These are phyloP conservation scores for Helicoverpa armigera DNA, from an alignment of 1,140 invertebrate genomes.

Conservation along the genomic window DNA sequence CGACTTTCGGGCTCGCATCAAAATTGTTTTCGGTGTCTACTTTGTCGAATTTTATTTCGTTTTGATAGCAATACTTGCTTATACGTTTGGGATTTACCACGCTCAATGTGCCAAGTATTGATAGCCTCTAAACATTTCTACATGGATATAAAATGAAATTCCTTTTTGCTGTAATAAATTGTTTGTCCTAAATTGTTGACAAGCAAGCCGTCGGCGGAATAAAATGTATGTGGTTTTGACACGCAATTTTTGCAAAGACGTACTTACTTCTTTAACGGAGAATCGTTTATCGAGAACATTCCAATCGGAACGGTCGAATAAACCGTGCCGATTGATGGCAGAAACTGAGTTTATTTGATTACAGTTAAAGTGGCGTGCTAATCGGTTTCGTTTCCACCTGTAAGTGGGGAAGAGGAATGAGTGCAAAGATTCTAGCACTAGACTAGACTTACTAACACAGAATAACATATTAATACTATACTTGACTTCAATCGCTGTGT, in stretches of 20 bases:
- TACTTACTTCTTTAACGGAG: neutral
- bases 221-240: constrained; percentile 10
- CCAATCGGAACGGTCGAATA: neutral
- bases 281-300: neutral
- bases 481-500: neutral
- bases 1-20: constrained; percentile 19
- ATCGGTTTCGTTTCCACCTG: constrained; percentile 4
- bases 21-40: neutral
- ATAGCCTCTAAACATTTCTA: neutral
- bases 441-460: constrained; percentile 10
- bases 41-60: constrained; percentile 34
- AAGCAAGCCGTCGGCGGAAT: neutral
- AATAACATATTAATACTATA: neutral
- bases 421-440: neutral
- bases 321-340: constrained; percentile 26
- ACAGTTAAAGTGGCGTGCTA: constrained; percentile 2
- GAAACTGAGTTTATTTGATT: constrained; percentile 38
- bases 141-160: neutral
- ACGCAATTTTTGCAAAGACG: constrained; percentile 24
- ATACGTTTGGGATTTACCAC: constrained; percentile 1
- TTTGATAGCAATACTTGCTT: constrained; percentile 44
- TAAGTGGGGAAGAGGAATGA: neutral
- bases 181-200: constrained; percentile 35
- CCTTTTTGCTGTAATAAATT: constrained; percentile 14
- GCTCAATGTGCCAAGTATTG: constrained; percentile 11